A percentile compares a stretch with the other conserved stretches of the same genome.
Evolutionary conservation across 2,113 vertebrate species (phyloP).

Genomic region (Catharus fuscescens): DNA sequence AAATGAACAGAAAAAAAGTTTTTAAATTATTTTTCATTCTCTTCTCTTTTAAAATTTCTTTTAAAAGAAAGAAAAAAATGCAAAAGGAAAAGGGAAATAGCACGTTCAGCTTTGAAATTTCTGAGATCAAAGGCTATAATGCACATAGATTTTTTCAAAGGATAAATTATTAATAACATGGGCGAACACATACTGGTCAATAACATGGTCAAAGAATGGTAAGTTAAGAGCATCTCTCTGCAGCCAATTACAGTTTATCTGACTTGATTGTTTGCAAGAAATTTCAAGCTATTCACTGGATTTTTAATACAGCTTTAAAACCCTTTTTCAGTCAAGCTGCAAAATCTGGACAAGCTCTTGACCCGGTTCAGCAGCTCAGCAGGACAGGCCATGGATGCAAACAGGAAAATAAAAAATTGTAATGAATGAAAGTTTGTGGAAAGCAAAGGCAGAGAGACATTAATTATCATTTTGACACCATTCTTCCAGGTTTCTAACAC

Average conservation of each 20-base stretch:
- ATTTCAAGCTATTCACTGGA: not conserved
- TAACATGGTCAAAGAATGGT: slow-evolving; percentile 66
- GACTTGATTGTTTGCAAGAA: slow-evolving; percentile 25
- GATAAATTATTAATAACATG: slow-evolving; percentile 81
- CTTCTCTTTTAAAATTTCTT: slow-evolving; percentile 53
- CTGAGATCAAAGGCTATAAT: slow-evolving; percentile 81
- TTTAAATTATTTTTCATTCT: slow-evolving; percentile 59
- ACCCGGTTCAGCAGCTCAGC: not conserved
- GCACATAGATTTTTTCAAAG: slow-evolving; percentile 80
- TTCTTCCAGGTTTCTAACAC: not conserved
- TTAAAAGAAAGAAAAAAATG: not conserved
- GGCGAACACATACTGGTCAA: slow-evolving; percentile 72
- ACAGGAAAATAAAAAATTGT: not conserved
- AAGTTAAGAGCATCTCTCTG: slow-evolving; percentile 15
- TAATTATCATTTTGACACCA: not conserved
- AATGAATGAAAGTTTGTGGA: not conserved
- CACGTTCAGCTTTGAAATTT: slow-evolving; percentile 74
- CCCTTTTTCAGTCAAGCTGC: not conserved
- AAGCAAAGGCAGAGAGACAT: not conserved
- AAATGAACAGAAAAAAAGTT: slow-evolving; percentile 5
- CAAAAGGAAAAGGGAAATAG: slow-evolving; percentile 39
- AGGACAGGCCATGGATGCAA: not conserved
- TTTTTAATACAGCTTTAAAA: not conserved
- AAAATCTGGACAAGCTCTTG: not conserved
- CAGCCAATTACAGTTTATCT: slow-evolving; percentile 14